phyloP scores from a whole-genome alignment of 2,797 vertebrate genomes.

The Mus spretus region DNA sequence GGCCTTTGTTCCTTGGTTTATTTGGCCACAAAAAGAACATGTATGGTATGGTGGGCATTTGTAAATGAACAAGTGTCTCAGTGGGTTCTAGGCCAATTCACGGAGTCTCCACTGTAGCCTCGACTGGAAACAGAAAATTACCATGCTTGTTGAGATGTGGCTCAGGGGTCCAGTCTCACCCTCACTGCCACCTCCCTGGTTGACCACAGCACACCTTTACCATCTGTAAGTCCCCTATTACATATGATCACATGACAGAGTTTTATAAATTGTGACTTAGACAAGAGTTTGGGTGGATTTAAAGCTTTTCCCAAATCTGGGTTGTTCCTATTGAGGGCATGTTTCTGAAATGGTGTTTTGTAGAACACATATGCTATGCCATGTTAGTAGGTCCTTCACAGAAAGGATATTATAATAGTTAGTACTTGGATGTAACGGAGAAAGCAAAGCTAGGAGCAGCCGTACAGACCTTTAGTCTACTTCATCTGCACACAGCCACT shows the following conservation, averaged over 20 bases:
- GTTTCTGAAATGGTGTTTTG: not conserved
- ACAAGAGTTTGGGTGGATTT: not conserved
- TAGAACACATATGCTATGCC: not conserved
- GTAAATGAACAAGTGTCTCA: not conserved
- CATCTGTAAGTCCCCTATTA: not conserved
- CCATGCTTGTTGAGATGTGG: not conserved
- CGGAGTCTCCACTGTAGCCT: not conserved
- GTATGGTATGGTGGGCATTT: not conserved
- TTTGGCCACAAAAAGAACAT: not conserved
- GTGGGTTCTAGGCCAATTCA: not conserved
- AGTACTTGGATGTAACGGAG: not conserved
- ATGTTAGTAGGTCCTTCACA: not conserved
- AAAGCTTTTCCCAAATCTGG: not conserved
- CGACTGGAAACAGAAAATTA: not conserved
- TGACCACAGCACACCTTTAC: conserved; percentile 10
- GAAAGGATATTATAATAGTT: not conserved
- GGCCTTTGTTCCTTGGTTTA: not conserved
- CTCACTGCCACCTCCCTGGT: not conserved
- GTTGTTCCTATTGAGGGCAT: not conserved
- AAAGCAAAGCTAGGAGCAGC: not conserved
- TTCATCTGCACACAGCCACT: not conserved
- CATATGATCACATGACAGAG: not conserved
- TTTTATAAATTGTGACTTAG: conserved; percentile 6
- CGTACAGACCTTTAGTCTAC: not conserved
- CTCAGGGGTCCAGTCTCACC: not conserved